These are phyloP conservation scores for Sisyra nigra DNA, from an alignment of 2,888 invertebrate genomes.

Conservation along the genomic window DNA sequence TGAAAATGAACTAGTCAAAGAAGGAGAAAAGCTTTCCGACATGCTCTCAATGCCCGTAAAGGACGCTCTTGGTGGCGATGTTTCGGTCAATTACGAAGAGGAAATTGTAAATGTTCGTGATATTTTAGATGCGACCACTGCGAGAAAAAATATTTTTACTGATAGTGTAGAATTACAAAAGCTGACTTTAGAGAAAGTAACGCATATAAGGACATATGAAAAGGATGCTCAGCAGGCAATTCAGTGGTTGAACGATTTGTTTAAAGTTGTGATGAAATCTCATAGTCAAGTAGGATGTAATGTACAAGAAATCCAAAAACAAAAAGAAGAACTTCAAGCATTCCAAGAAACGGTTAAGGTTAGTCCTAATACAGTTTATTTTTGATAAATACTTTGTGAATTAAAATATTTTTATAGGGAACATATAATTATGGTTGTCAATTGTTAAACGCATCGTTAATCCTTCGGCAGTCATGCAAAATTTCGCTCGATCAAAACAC, in stretches of 20 bases:
- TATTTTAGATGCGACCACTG: slow-evolving; percentile 49
- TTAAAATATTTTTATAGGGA: slow-evolving; percentile 33
- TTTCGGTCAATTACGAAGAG: slow-evolving; percentile 50
- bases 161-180: slow-evolving; percentile 63
- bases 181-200: slow-evolving; percentile 60
- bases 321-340: slow-evolving; percentile 57
- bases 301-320: slow-evolving; percentile 51
- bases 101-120: slow-evolving; percentile 57
- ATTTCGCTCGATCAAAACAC: slow-evolving; percentile 39
- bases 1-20: slow-evolving; percentile 49
- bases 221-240: slow-evolving; percentile 59
- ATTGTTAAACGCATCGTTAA: slow-evolving; percentile 54
- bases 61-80: slow-evolving; percentile 55
- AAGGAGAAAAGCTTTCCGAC: slow-evolving; percentile 62
- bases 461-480: slow-evolving; percentile 55
- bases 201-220: slow-evolving; percentile 60
- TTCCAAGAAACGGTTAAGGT: slow-evolving; percentile 69
- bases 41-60: slow-evolving; percentile 64
- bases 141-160: slow-evolving; percentile 51
- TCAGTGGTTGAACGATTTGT: slow-evolving; percentile 60
- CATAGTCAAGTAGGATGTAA: slow-evolving; percentile 59
- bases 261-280: slow-evolving; percentile 48
- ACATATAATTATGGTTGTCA: slow-evolving; percentile 71
- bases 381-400: too few relatives aligned
- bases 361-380: too few relatives aligned